Percentiles rank a stretch among this genome's conserved stretches.
Conservation (phyloP, 2,797 vertebrate genomes). For the Hyperoplus immaculatus region DNA sequence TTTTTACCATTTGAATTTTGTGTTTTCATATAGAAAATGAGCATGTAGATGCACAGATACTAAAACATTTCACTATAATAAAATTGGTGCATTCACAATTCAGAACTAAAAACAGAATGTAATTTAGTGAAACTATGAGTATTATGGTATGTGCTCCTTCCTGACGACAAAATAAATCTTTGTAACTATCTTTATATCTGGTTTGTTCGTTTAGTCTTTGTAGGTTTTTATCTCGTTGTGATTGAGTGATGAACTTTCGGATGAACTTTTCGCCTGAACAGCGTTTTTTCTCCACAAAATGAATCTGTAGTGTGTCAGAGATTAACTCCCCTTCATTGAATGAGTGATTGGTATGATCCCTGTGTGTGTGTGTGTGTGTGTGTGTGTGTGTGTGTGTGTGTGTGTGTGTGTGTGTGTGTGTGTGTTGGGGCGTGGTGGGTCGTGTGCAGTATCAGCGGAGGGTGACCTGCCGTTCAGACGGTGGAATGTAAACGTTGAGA, state of each 20-base stretch:
- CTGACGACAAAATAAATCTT: background rate
- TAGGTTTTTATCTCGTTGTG: background rate
- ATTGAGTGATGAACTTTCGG: conserved; percentile 15
- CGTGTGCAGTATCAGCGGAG: conserved; percentile 51
- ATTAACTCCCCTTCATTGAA: conserved; percentile 8
- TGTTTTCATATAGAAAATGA: background rate
- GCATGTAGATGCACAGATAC: background rate
- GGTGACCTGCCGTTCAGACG: conserved; percentile 45
- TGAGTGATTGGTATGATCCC: conserved; percentile 39
- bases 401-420: conserved; percentile 26
- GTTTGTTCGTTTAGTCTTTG: background rate
- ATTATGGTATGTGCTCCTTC: background rate
- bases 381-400: conserved; percentile 6
- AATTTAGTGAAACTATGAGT: background rate
- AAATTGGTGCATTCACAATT: background rate
- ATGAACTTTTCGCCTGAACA: too few relatives aligned
- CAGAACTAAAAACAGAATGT: background rate
- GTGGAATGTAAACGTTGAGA: conserved; percentile 75
- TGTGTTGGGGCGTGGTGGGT: conserved; percentile 34
- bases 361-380: conserved; percentile 8
- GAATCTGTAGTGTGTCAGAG: conserved; percentile 7
- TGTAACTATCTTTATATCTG: background rate
- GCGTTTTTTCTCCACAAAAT: conserved; percentile 2
- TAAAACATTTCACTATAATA: background rate
- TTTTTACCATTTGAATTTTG: too few relatives aligned